Base-by-base conservation (phyloP, 1,140 invertebrate species). In the Temnothorax longispinosus region DNA sequence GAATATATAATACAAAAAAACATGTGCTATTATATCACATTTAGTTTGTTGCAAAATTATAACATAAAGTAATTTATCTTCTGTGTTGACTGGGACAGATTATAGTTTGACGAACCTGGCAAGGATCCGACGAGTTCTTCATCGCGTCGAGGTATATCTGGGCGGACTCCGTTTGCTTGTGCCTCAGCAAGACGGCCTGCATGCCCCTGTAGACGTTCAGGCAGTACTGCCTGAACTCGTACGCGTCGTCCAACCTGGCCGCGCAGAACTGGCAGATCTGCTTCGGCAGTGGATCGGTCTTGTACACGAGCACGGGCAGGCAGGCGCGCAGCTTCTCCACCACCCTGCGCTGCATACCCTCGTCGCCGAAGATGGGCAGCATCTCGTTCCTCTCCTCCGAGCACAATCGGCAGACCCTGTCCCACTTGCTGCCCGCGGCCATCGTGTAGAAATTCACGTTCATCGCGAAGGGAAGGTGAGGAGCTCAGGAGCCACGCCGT, bases 181-280 rank as follows among this genome's bases (percentile, higher is more conserved):
- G 86, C 1, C 74, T 60, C 18, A 93, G 75, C 7, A 94, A 69
- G 56, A 94, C 91, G 1, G 87, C 18, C 44, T 94, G 88, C 94
- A 94, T 94, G n/a, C 44, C 89, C 58, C 91, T 94, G 47, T 93
- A 94, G 44, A 94, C 90, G 50, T 87, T 92, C 15, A 94, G 75
- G 67, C 94, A 94, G 50, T 92, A 89, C 64, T 94, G 93, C 38
- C 94, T 88, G 64, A 94, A 94, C 60, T 94, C 93, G 47, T 91
- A 94, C 38, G 87, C 92, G 54, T 94, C 94, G 50, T 94, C 94
- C 0, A 94, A 38, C 56, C 93, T 91, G 0, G 94, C 93, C 10
- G 94, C 94, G 35, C 94, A 94, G 67, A 94, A 94, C 77, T 94
- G 94, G 60, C 94, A 94, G 44, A 94, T 94, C 88, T 94, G 91